These are phyloP conservation scores for Ceratotherium simum DNA, from an alignment of 2,113 vertebrate species.

Conservation along the genomic window DNA sequence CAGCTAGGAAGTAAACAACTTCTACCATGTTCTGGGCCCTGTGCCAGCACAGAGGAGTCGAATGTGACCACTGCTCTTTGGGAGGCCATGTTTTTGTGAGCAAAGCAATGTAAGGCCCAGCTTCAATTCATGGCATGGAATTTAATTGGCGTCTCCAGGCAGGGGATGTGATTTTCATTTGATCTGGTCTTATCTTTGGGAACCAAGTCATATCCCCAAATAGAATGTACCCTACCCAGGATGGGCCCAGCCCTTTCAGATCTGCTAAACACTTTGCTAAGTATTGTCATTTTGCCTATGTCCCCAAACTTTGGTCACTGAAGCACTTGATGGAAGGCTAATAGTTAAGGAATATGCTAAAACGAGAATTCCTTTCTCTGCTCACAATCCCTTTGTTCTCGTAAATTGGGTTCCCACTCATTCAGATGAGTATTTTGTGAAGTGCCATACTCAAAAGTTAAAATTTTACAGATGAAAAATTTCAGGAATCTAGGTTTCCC, in stretches of 20 bases:
- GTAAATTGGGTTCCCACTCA: background rate
- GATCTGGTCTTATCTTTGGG: slow-evolving; percentile 19
- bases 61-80: background rate
- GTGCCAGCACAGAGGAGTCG: background rate
- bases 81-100: slow-evolving; percentile 25
- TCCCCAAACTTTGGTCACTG: background rate
- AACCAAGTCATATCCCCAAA: background rate
- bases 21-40: background rate
- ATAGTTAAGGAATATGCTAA: slow-evolving; percentile 30
- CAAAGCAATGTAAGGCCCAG: background rate
- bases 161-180: background rate
- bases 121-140: background rate
- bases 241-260: background rate
- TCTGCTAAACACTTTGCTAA: background rate
- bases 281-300: background rate
- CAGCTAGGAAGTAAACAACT: slow-evolving; percentile 4
- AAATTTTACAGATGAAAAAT: slow-evolving; percentile 39
- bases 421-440: slow-evolving; percentile 22
- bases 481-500: slow-evolving; percentile 20
- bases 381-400: background rate
- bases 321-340: background rate
- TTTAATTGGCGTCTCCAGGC: background rate
- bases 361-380: slow-evolving; percentile 43
- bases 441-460: background rate
- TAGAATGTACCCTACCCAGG: background rate